These are phyloP conservation scores for Neoascia interrupta DNA, from an alignment of 2,888 invertebrate genomes.

Conservation along the genomic window DNA sequence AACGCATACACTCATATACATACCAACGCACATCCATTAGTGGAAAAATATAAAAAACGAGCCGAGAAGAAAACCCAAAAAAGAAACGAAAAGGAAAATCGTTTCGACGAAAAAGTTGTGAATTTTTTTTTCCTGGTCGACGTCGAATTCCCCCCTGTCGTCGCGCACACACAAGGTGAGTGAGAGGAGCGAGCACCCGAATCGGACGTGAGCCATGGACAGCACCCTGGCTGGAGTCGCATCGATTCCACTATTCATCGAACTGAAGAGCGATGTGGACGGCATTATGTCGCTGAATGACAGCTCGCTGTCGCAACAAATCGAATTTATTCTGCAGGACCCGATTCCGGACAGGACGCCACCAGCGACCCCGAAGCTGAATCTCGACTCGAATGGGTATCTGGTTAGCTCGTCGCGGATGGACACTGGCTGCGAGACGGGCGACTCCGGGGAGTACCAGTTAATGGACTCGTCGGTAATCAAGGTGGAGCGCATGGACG, in stretches of 20 bases:
- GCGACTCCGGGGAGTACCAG: constrained; percentile 31
- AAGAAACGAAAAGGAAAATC: neutral
- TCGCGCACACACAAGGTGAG: constrained; percentile 1
- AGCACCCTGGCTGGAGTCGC: constrained; percentile 60
- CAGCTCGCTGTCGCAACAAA: constrained; percentile 79
- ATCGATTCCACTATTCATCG: constrained; percentile 68
- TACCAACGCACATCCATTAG: constrained; percentile 63
- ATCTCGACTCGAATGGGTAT: constrained; percentile 45
- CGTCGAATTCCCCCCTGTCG: constrained; percentile 18
- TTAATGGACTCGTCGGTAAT: constrained; percentile 56
- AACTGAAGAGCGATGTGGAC: constrained; percentile 75
- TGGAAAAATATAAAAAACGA: constrained; percentile 36
- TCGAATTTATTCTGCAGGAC: constrained; percentile 79
- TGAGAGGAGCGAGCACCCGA: constrained; percentile 29
- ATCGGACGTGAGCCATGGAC: constrained; percentile 53
- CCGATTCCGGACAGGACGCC: constrained; percentile 70
- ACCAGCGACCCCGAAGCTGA: constrained; percentile 53
- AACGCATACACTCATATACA: constrained; percentile 30
- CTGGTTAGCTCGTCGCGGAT: constrained; percentile 19
- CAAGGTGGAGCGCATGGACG: constrained; percentile 60
- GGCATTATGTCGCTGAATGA: constrained; percentile 78
- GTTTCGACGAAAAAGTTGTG: constrained; percentile 27
- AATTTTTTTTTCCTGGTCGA: constrained; percentile 26
- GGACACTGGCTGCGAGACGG: neutral
- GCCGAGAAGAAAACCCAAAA: constrained; percentile 7